Evolutionary conservation across 92 coral and sea anemone species (phyloP).

Genomic region (Siderastrea radians): DNA sequence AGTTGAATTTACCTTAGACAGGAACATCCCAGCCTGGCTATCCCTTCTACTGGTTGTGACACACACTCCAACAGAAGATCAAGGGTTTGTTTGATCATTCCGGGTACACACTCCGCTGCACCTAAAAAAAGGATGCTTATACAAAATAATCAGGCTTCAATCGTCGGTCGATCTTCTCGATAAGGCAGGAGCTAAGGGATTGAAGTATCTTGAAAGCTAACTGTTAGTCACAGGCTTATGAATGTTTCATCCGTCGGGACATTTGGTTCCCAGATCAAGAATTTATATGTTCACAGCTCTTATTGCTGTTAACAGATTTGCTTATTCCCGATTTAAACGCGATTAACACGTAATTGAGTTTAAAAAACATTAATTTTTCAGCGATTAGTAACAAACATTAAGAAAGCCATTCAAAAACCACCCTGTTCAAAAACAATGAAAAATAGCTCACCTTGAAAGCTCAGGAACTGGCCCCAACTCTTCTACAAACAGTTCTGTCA

Average conservation of each 20-base stretch:
- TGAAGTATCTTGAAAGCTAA: too few relatives aligned
- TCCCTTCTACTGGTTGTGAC: constrained; percentile 95
- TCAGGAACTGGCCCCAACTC: constrained; percentile 91
- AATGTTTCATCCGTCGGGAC: too few relatives aligned
- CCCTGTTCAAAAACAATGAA: neutral
- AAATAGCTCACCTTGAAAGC: constrained; percentile 83
- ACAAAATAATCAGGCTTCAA: too few relatives aligned
- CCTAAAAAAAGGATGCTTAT: constrained; percentile 53
- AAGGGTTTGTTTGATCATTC: constrained; percentile 93
- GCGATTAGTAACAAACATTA: too few relatives aligned
- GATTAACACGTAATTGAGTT: too few relatives aligned
- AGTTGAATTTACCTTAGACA: constrained; percentile 80
- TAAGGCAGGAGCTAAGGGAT: too few relatives aligned
- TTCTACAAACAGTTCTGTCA: constrained; percentile 94
- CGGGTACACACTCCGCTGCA: constrained; percentile 96
- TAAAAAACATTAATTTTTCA: too few relatives aligned
- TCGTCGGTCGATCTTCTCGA: too few relatives aligned
- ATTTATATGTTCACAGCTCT: neutral
- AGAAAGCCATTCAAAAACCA: neutral
- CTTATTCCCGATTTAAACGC: too few relatives aligned
- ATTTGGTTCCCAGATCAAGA: too few relatives aligned
- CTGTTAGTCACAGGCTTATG: too few relatives aligned
- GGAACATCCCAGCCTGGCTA: constrained; percentile 99
- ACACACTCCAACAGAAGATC: constrained; percentile 93
- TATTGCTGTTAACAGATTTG: neutral